Evolutionary conservation across 1,140 invertebrate species (phyloP), one percentile per base, ranked within the genome.

Genomic region (Xylocopa sonorina): DNA sequence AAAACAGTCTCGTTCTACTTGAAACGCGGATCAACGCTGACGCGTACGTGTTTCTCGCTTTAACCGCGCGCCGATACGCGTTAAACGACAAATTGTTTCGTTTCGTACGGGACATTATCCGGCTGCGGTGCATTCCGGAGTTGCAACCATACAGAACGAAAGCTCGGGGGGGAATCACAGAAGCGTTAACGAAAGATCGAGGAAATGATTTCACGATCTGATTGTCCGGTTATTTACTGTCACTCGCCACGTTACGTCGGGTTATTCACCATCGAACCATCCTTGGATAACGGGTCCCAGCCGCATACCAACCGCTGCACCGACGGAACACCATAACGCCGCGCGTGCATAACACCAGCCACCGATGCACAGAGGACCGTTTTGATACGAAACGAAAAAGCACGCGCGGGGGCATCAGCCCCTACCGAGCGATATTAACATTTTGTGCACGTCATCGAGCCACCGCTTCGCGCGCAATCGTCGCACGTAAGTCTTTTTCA

Each of bases 241-340:
- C 72, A 83, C 71, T 72, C 78, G 82, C 77, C 72, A 81, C 84
- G 87, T 90, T 89, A 84, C 86, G 86, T 86, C 86, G 85, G 86
- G 81, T 89, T 90, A 88, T 87, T 89, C 87, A 86, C 73, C 80
- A 82, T 88, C 81, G 82, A 82, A 82, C 77, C 81, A 67, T 80
- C 81, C 74, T 78, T 87, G 81, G 77, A 68, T 92, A 92, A 92
- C 91, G 91, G 91, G 72, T 69, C 80, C 38, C 58, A 51, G 71
- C 71, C 55, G 82, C 87, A 85, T 86, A 86, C 85, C 85, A 78
- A 12, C 64, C 55, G 18, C 64, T 80, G 82, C 82, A 76, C 68
- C 71, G 72, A 53, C 34, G 80, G 69, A 58, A 79, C 62, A 84
- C 75, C 76, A 83, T 78, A 83, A 83, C 64, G 80, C 71, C 81